Conservation (phyloP, 2,888 invertebrate species). For the Argyresthia goedartella region DNA sequence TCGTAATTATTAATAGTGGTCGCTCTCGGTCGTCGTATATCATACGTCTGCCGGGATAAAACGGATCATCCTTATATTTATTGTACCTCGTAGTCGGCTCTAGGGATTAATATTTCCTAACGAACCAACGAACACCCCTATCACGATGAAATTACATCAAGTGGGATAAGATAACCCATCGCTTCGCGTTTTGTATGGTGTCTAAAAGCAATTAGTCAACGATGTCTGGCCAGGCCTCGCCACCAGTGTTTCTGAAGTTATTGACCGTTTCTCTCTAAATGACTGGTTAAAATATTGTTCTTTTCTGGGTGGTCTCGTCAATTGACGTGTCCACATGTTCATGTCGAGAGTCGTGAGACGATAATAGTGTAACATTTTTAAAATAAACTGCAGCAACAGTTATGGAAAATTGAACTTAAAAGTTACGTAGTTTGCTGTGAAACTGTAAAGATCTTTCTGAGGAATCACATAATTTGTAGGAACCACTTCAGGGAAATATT, state of each 20-base stretch:
- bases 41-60: conserved; percentile 18
- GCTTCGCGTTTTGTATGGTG: too few species aligned
- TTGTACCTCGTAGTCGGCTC: conserved; percentile 9
- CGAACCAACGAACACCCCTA: too few species aligned
- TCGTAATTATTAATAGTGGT: conserved; percentile 17
- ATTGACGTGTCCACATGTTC: background rate
- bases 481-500: too few species aligned
- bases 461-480: too few species aligned
- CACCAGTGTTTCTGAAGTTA: too few species aligned
- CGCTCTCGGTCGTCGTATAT: conserved; percentile 13
- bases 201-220: too few species aligned
- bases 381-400: background rate
- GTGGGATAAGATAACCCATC: too few species aligned
- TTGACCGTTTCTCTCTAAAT: background rate
- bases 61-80: conserved; percentile 13
- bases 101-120: background rate
- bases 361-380: background rate
- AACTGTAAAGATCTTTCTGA: too few species aligned
- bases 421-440: too few species aligned
- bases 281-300: background rate
- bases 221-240: too few species aligned
- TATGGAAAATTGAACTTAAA: too few species aligned
- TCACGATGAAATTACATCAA: too few species aligned
- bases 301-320: background rate
- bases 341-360: background rate